Conservation (phyloP, 2,888 invertebrate genomes). For the Notodonta ziczac region DNA sequence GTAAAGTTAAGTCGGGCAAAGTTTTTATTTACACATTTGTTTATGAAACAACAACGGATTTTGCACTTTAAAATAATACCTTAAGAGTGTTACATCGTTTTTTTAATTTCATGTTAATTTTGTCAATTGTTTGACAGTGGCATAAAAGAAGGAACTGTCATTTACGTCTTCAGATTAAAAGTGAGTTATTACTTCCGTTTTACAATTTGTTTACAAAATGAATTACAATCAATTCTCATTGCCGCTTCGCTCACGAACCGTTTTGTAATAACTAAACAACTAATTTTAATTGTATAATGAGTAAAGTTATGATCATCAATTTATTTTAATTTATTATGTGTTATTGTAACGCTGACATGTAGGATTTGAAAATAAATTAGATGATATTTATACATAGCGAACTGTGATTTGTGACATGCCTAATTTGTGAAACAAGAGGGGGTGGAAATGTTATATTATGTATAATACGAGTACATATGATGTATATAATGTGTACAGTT, state of each 20-base stretch:
- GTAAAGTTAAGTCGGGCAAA: no score
- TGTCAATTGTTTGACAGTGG: slow-evolving; percentile 17
- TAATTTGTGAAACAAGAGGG: no score
- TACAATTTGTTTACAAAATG: slow-evolving; percentile 15
- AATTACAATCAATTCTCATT: slow-evolving; percentile 2
- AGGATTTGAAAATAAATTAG: no score
- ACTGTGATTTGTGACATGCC: no score
- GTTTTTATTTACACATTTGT: no score
- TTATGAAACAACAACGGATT: no score
- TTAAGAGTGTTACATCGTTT: not conserved
- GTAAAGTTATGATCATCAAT: not conserved
- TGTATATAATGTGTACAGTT: no score
- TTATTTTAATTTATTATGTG: not conserved
- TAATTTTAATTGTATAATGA: not conserved
- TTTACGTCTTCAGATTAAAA: slow-evolving; percentile 45
- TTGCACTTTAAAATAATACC: no score
- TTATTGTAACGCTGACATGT: no score
- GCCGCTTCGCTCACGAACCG: not conserved
- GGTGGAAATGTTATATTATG: no score
- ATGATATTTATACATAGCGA: no score
- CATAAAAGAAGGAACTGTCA: slow-evolving; percentile 39
- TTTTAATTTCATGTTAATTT: slow-evolving; percentile 7
- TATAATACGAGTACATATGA: no score
- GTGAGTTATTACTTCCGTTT: slow-evolving; percentile 55
- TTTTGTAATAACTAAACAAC: not conserved